Base-by-base conservation (phyloP, 2,797 vertebrate species). In the Enteromius argenteus region DNA sequence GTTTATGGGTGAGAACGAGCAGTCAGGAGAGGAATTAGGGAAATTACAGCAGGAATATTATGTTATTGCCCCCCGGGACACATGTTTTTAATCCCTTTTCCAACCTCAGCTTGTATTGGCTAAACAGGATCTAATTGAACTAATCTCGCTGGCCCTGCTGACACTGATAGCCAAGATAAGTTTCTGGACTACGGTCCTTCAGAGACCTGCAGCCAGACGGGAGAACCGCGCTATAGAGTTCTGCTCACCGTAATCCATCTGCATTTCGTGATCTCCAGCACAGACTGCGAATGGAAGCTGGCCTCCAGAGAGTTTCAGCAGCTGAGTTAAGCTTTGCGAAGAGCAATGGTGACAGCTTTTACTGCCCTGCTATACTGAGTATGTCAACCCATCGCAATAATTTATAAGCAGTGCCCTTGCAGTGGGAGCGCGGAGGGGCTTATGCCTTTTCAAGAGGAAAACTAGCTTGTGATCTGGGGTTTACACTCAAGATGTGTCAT, bases 111-210 rank as follows among this genome's bases (percentile, higher is more conserved):
- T 23, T 91, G 91, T 85, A 88, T 89, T 87, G 87, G 85, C 79
- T 88, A 88, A 86, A 85, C 84, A 84, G 75, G 82, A 89, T 90
- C 85, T 94, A 93, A 95, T 92, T 93, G 89, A 90, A 92, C 89
- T 92, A 92, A 95, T 93, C 90, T 89, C 76, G 13, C 86, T 3
- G 21, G 89, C 88, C 87, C 84, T 81, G 87, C 90, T 90, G 69
- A 78, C 90, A 90, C 88, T 90, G 91, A 88, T 84, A 60, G 83
- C 89, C 88, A 80, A 91, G 85, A 71, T 68, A 89, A 86, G 78
- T 88, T 90, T 90, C 88, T 90, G 91, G 92, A 91, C 89, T 49
- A 89, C 77, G 72, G 88, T 89, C 86, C 87, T 72, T 83, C 88
- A 74, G 85, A 71, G 67, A 77, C 49, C 30, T 19, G 32, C 19